Conservation (phyloP, 2,888 invertebrate genomes). For the Meiosimyza decipiens region DNA sequence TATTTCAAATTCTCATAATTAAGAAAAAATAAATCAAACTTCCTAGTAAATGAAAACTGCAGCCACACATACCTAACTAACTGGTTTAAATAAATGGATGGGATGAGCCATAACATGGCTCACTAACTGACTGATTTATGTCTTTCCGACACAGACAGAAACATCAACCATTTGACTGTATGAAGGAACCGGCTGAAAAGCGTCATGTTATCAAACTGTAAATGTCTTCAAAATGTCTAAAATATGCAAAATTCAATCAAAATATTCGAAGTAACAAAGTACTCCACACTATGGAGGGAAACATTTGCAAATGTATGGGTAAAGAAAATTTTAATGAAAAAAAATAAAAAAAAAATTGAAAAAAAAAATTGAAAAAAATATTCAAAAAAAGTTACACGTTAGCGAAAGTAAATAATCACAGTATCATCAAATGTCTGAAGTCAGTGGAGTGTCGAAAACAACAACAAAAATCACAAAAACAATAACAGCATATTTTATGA, state of each 20-base stretch:
- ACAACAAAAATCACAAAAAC: no score
- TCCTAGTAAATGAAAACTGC: no score
- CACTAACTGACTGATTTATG: neutral
- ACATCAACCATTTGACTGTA: neutral
- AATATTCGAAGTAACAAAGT: neutral
- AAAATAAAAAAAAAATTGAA: neutral
- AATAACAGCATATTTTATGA: no score
- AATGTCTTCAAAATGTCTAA: slow-evolving; percentile 1
- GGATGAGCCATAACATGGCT: neutral
- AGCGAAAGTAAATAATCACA: slow-evolving; percentile 18
- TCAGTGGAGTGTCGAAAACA: no score
- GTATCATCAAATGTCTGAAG: neutral
- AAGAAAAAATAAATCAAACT: no score
- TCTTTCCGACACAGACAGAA: neutral
- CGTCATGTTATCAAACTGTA: neutral
- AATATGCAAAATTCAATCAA: slow-evolving; percentile 9
- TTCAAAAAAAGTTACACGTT: neutral
- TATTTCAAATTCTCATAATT: no score
- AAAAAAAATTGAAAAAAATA: neutral
- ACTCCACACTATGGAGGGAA: neutral
- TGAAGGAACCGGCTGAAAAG: neutral
- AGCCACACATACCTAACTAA: no score
- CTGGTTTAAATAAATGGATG: neutral
- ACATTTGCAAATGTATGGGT: neutral
- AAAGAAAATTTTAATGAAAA: slow-evolving; percentile 8